These are phyloP conservation scores for Camponotus vicinus DNA, from an alignment of 1,140 invertebrate species.

Conservation along the genomic window DNA sequence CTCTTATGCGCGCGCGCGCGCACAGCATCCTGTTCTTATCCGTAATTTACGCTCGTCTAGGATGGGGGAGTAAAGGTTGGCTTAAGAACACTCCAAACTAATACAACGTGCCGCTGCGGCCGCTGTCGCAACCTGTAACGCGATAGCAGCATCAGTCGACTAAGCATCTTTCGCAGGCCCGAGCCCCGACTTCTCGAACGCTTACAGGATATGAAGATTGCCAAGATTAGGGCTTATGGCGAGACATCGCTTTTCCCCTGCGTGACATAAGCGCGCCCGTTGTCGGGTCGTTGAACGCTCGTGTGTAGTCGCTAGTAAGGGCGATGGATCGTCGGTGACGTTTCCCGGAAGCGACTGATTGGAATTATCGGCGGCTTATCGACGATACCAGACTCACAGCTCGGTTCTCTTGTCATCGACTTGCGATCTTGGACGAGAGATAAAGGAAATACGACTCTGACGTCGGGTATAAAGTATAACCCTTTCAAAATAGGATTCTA, in stretches of 20 bases:
- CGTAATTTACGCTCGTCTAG: conserved; percentile 66
- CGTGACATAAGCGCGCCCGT: conserved; percentile 21
- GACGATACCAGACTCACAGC: conserved; percentile 1
- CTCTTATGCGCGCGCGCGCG: conserved; percentile 18
- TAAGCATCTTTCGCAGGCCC: conserved; percentile 61
- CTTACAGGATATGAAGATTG: conserved; percentile 72
- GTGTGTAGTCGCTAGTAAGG: not conserved
- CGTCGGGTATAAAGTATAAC: conserved; percentile 18
- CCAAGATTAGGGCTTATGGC: conserved; percentile 67
- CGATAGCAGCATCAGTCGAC: conserved; percentile 63
- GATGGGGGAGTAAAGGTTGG: conserved; percentile 27
- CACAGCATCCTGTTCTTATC: conserved; percentile 20
- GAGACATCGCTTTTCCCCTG: conserved; percentile 26
- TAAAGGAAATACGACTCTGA: conserved; percentile 42
- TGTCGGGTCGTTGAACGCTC: not conserved
- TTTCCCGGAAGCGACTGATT: conserved; percentile 35
- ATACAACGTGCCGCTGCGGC: conserved; percentile 51
- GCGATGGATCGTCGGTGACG: not conserved
- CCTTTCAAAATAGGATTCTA: conserved; percentile 18
- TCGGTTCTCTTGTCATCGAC: conserved; percentile 3
- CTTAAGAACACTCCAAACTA: conserved; percentile 62
- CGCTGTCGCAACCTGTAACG: conserved; percentile 49
- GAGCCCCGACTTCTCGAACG: conserved; percentile 52
- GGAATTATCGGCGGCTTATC: conserved; percentile 43
- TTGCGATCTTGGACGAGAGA: conserved; percentile 25